Base-by-base conservation (phyloP, 2,888 invertebrate species). In the Leptopilina syphax region DNA sequence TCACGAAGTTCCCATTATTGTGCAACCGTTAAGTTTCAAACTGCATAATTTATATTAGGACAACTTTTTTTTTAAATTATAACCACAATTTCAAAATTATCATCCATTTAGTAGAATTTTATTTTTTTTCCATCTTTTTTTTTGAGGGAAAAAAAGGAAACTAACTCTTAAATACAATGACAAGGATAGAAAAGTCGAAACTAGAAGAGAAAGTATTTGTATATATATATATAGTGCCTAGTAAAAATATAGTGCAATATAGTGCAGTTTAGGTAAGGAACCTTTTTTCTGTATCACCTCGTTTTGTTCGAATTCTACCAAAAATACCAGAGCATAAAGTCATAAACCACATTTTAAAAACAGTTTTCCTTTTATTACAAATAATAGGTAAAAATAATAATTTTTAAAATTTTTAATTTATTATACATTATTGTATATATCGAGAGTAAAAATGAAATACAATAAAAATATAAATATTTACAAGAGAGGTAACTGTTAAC, bases 291-390 rank as follows among this genome's bases (percentile, higher is more conserved):
- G 80, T 50, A 24, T 80, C 47, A 79, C 63, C 84, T 85, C 82
- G 86, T 44, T 44, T 89, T 89, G 88, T 90, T 88, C 87, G 87
- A 87, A 89, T 89, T 85, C 87, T 85, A 87, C 85, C 86, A 87
- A 88, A 34, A 89, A 88, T 88, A 87, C 85, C 82, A 82, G 47
- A 84, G 87, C 84, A 87, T 87, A 87, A 88, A 88, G 86, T 82
- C 87, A 89, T 90, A 89, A 90, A 89, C 86, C 86, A 85, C 84
- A 87, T 87, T 89, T 89, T 86, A 86, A 86, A 44, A 44, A 44
- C 44, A 7, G 6, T 44, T 44, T 44, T 44, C 44, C 34, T 2
- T 34, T 34, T 34, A 34, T 34, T 34, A 44, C 44, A 44, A 44
- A 7, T 7, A 44, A 44, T 44, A 8, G 44, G 44, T 44, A 44